Conservation (phyloP, 2,797 vertebrate genomes). For the Orestias chungarensis region DNA sequence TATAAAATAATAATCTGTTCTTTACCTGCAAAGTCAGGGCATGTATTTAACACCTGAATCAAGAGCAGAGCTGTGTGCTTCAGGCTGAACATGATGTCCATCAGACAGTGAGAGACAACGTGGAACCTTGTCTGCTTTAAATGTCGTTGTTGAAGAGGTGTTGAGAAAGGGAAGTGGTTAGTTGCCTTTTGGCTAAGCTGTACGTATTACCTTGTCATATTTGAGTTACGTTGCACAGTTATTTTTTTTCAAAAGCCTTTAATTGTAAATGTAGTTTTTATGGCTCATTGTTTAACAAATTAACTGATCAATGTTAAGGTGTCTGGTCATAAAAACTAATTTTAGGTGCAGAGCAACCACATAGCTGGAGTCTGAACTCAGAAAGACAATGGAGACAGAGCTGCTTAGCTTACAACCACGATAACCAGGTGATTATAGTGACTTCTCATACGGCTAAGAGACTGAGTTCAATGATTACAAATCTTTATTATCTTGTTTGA, state of each 20-base stretch:
- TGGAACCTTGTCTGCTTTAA: not conserved
- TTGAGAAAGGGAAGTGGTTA: constrained; percentile 33
- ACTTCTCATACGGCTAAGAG: not conserved
- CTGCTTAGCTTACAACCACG: not conserved
- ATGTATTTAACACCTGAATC: not conserved
- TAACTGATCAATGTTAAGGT: not conserved
- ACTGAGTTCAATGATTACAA: not conserved
- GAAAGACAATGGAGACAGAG: not conserved
- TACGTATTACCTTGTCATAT: not conserved
- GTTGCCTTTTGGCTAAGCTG: not conserved
- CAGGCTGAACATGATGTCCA: constrained; percentile 27
- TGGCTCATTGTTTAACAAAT: not conserved
- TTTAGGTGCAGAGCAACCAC: too few relatives aligned
- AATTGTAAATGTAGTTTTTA: not conserved
- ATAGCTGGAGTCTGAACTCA: not conserved
- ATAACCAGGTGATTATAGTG: not conserved
- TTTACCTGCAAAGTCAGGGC: constrained; percentile 37
- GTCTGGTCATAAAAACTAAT: not conserved
- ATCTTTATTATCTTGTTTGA: not conserved
- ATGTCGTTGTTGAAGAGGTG: not conserved
- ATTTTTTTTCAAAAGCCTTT: not conserved
- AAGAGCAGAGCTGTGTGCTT: constrained; percentile 28
- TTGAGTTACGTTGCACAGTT: not conserved
- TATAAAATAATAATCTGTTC: constrained; percentile 5
- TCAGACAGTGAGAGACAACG: not conserved